A percentile compares a stretch with the other conserved stretches of the same genome.
These are phyloP conservation scores for Corythornis madagascariensis DNA, from an alignment of 2,113 vertebrate species.

Conservation along the genomic window DNA sequence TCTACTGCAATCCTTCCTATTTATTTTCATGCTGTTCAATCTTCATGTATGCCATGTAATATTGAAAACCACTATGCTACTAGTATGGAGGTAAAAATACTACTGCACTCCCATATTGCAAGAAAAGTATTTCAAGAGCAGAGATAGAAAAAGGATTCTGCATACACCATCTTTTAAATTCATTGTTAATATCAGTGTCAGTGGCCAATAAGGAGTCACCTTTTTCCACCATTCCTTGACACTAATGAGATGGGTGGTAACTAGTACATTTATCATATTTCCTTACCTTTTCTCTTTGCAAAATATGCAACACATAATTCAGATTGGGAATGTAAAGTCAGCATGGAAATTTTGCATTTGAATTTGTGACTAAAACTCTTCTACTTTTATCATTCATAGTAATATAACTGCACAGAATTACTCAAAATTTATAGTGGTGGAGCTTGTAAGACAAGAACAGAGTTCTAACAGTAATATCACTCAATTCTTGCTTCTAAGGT, in stretches of 20 bases:
- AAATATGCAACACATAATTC: not conserved
- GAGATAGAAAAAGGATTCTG: not conserved
- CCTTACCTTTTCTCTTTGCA: not conserved
- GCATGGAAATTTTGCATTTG: not conserved
- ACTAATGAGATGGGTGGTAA: not conserved
- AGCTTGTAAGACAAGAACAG: not conserved
- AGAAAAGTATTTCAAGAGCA: slow-evolving; percentile 1
- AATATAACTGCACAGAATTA: not conserved
- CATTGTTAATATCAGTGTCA: not conserved
- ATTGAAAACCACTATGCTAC: not conserved
- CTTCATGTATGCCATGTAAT: not conserved
- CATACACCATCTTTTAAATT: not conserved
- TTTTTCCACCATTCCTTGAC: not conserved
- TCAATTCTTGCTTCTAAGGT: not conserved
- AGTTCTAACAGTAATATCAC: not conserved
- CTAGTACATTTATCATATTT: not conserved
- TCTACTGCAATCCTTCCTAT: not conserved
- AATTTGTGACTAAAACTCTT: not conserved
- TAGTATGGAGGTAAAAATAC: not conserved
- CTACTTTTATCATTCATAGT: not conserved
- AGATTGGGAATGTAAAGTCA: not conserved
- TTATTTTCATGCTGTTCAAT: not conserved
- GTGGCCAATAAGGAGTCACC: not conserved
- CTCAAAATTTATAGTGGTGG: not conserved
- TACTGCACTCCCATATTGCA: not conserved